Percentiles rank a stretch among this genome's conserved stretches.
Evolutionary conservation across 2,888 invertebrate species (phyloP).

Genomic region (Iselma pallidipennis): DNA sequence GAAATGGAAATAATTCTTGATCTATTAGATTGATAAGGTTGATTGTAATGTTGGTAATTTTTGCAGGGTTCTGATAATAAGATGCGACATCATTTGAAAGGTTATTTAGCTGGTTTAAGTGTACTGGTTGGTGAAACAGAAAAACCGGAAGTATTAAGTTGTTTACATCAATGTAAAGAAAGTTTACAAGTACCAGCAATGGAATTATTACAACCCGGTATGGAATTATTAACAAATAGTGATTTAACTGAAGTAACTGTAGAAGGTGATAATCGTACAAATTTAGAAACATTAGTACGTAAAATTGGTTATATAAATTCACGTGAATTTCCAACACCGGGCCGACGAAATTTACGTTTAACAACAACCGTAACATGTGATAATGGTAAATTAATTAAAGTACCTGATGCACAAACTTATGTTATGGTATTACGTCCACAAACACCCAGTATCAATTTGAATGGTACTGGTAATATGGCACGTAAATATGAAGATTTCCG

Average conservation of each 20-base stretch:
- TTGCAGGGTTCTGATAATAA: conserved; percentile 77
- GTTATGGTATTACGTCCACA: conserved; percentile 87
- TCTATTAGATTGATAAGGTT: too few relatives aligned
- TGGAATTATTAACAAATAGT: conserved; percentile 73
- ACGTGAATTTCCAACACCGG: conserved; percentile 92
- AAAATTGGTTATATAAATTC: conserved; percentile 92
- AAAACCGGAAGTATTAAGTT: conserved; percentile 72
- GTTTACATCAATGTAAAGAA: conserved; percentile 82
- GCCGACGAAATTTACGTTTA: conserved; percentile 82
- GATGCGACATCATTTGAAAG: conserved; percentile 87
- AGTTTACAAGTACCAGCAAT: conserved; percentile 76
- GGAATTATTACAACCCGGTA: conserved; percentile 76
- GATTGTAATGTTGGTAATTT: background rate
- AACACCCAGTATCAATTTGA: conserved; percentile 80
- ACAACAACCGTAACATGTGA: conserved; percentile 79
- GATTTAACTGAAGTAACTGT: conserved; percentile 88
- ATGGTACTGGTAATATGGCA: conserved; percentile 81
- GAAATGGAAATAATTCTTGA: background rate
- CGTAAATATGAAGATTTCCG: conserved; percentile 84
- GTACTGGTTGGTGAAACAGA: conserved; percentile 77
- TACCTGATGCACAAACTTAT: conserved; percentile 79
- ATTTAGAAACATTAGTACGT: conserved; percentile 83
- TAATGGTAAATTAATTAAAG: conserved; percentile 70
- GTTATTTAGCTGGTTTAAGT: conserved; percentile 87
- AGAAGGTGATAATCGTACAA: conserved; percentile 87